These are phyloP conservation scores for Halocynthia aurantium DNA, from an alignment of 23 tunicate genomes.

Conservation along the genomic window DNA sequence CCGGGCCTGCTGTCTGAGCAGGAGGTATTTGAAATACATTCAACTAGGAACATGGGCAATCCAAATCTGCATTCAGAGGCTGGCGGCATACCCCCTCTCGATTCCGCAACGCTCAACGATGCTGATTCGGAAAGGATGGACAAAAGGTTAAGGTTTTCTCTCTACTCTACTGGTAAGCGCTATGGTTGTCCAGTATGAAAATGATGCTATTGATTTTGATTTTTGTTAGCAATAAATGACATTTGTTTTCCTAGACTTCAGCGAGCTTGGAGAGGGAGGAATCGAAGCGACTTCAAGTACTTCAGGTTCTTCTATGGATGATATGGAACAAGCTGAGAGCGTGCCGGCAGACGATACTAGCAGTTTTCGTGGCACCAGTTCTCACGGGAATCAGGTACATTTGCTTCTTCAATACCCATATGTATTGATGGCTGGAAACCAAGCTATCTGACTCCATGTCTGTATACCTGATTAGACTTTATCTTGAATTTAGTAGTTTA, in stretches of 20 bases:
- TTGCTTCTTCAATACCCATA: background rate
- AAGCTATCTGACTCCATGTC: too few relatives aligned
- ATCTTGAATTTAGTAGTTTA: too few relatives aligned
- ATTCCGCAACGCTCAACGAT: background rate
- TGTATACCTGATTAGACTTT: too few relatives aligned
- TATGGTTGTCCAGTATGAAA: background rate
- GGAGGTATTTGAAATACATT: constrained; percentile 34
- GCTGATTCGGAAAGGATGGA: constrained; percentile 63
- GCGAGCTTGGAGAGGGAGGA: constrained; percentile 80
- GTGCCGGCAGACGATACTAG: constrained; percentile 81
- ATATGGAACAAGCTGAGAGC: constrained; percentile 64
- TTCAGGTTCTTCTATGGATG: constrained; percentile 73
- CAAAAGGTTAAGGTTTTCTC: constrained; percentile 64
- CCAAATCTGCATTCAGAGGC: background rate
- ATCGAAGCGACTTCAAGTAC: constrained; percentile 46
- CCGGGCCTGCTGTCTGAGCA: constrained; percentile 63
- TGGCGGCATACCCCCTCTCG: background rate
- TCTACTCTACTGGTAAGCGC: constrained; percentile 66
- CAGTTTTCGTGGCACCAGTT: constrained; percentile 74
- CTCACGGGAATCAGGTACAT: constrained; percentile 74
- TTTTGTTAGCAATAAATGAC: too few relatives aligned
- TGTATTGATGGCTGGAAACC: background rate
- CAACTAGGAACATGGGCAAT: background rate
- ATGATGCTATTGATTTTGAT: too few relatives aligned
- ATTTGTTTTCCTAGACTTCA: constrained; percentile 24